These are phyloP conservation scores for Sesia bembeciformis DNA, from an alignment of 2,888 invertebrate species.

Conservation along the genomic window DNA sequence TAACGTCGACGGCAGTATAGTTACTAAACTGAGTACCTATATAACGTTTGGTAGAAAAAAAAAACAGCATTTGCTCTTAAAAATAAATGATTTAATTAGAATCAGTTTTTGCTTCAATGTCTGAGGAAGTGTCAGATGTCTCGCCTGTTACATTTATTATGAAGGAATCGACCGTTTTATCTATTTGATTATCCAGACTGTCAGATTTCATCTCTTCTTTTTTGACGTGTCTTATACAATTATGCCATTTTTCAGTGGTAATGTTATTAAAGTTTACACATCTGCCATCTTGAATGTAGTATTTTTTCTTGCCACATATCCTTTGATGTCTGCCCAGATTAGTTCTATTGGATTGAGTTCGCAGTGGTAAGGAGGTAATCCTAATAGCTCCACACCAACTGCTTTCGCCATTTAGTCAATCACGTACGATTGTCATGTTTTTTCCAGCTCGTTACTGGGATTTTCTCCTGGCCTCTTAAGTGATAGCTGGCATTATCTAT, in stretches of 20 bases:
- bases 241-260: background rate
- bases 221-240: background rate
- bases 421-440: conserved; percentile 1
- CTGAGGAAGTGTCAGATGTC: background rate
- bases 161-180: no score
- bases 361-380: background rate
- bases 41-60: background rate
- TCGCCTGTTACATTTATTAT: background rate
- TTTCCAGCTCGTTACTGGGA: conserved; percentile 1
- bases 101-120: background rate
- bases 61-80: background rate
- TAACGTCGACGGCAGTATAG: background rate
- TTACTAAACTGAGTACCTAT: background rate
- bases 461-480: conserved; percentile 2
- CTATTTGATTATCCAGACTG: background rate
- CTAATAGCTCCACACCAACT: background rate
- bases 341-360: conserved; percentile 1
- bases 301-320: conserved; percentile 3
- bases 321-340: conserved; percentile 3
- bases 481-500: background rate
- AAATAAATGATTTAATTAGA: background rate
- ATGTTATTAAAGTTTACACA: conserved; percentile 1
- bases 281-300: conserved; percentile 2
- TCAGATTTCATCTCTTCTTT: background rate
- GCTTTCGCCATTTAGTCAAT: background rate